Percentiles rank a stretch among this genome's conserved stretches.
Evolutionary conservation across 2,797 vertebrate genomes (phyloP).

Genomic region (Sphaeramia orbicularis): DNA sequence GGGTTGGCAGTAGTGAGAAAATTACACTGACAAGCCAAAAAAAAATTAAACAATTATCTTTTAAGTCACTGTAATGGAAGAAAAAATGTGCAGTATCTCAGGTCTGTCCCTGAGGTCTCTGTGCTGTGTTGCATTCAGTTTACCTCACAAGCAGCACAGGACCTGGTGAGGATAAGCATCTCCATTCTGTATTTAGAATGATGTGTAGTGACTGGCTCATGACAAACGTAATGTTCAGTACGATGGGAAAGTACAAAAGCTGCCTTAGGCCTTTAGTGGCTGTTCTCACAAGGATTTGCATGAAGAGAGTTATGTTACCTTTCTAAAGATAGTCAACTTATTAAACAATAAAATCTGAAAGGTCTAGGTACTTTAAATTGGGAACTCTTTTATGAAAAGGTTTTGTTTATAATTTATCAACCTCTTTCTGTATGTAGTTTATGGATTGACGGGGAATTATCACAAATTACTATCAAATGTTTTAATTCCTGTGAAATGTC

Average conservation of each 20-base stretch:
- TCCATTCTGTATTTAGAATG: neutral
- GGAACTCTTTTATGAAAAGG: no score
- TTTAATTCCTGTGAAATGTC: no score
- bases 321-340: no score
- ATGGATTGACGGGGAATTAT: no score
- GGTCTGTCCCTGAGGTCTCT: constrained; percentile 4
- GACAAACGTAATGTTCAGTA: neutral
- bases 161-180: constrained; percentile 21
- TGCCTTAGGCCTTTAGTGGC: no score
- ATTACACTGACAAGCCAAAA: constrained; percentile 1
- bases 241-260: neutral
- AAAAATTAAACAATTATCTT: neutral
- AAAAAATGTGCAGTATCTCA: neutral
- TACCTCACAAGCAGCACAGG: constrained; percentile 1
- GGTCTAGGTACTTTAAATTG: no score
- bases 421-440: no score
- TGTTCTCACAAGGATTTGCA: no score
- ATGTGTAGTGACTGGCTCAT: neutral
- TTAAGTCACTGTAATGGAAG: constrained; percentile 8
- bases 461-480: no score
- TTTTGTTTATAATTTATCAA: no score
- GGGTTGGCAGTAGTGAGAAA: neutral
- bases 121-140: constrained; percentile 35
- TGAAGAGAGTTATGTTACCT: no score
- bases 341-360: no score